These are phyloP conservation scores for Cryptoprocta ferox DNA, from an alignment of 2,797 vertebrate species.

Conservation along the genomic window DNA sequence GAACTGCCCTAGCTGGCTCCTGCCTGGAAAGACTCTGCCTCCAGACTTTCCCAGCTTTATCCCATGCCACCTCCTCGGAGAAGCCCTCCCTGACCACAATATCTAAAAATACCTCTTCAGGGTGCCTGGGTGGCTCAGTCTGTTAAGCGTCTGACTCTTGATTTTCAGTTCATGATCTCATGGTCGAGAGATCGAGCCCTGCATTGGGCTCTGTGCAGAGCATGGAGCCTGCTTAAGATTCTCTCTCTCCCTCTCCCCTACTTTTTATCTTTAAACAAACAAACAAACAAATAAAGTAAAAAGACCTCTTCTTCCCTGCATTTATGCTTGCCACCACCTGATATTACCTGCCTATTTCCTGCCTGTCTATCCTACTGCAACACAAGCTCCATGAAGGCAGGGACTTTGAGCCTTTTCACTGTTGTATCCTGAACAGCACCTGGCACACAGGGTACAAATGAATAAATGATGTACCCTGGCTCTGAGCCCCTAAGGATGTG, in stretches of 20 bases:
- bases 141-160: too few species aligned
- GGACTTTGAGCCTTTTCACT: background rate
- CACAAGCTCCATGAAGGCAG: background rate
- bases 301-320: background rate
- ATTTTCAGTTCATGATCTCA: too few species aligned
- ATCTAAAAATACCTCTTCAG: background rate
- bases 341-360: background rate
- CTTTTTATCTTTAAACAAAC: too few species aligned
- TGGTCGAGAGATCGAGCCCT: too few species aligned
- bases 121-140: too few species aligned
- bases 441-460: background rate
- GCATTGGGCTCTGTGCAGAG: too few species aligned
- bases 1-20: background rate
- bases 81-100: background rate
- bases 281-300: background rate
- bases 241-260: too few species aligned
- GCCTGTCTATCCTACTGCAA: background rate
- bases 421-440: background rate
- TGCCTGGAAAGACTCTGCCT: background rate
- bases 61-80: background rate
- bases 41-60: background rate
- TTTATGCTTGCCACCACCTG: background rate
- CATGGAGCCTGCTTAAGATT: too few species aligned
- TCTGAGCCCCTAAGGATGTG: background rate
- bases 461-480: background rate